Percentiles rank a stretch among this genome's conserved stretches.
Conservation (phyloP, 1,140 invertebrate genomes). For the Nautilus pompilius region DNA sequence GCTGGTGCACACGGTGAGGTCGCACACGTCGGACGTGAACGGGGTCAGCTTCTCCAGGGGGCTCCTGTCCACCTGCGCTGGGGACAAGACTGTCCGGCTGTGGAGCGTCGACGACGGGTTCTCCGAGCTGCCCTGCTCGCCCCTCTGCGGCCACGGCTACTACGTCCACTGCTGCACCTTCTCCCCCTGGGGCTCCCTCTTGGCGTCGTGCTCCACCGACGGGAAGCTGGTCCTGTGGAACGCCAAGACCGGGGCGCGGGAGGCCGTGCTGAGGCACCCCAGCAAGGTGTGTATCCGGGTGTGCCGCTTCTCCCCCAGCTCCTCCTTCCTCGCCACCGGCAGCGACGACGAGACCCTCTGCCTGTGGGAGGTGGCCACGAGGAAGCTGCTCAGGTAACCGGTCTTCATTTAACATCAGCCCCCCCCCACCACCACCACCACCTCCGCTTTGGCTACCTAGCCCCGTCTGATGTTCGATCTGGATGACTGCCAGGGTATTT, state of each 20-base stretch:
- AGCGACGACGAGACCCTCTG: slow-evolving; percentile 73
- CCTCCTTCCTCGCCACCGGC: slow-evolving; percentile 65
- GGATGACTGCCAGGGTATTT: too few relatives aligned
- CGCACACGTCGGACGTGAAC: slow-evolving; percentile 67
- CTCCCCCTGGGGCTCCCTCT: slow-evolving; percentile 68
- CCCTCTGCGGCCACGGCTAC: slow-evolving; percentile 54
- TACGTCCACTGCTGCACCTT: slow-evolving; percentile 60
- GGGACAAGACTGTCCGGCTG: slow-evolving; percentile 55
- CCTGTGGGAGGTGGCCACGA: slow-evolving; percentile 69
- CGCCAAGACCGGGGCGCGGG: slow-evolving; percentile 62
- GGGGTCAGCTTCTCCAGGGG: slow-evolving; percentile 43
- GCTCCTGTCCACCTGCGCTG: slow-evolving; percentile 50
- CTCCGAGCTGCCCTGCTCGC: slow-evolving; percentile 44
- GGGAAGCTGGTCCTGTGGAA: slow-evolving; percentile 73
- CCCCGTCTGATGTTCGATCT: too few relatives aligned
- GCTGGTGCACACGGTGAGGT: slow-evolving; percentile 36
- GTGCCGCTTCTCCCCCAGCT: slow-evolving; percentile 68
- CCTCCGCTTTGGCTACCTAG: too few relatives aligned
- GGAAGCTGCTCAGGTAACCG: slow-evolving; percentile 65
- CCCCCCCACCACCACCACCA: too few relatives aligned
- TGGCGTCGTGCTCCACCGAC: slow-evolving; percentile 72
- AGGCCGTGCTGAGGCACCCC: slow-evolving; percentile 65
- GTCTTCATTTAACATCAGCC: too few relatives aligned
- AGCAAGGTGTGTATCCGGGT: slow-evolving; percentile 66
- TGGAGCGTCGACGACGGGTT: slow-evolving; percentile 50